phyloP scores from a whole-genome alignment of 2,113 vertebrate species.

The Martes martes region DNA sequence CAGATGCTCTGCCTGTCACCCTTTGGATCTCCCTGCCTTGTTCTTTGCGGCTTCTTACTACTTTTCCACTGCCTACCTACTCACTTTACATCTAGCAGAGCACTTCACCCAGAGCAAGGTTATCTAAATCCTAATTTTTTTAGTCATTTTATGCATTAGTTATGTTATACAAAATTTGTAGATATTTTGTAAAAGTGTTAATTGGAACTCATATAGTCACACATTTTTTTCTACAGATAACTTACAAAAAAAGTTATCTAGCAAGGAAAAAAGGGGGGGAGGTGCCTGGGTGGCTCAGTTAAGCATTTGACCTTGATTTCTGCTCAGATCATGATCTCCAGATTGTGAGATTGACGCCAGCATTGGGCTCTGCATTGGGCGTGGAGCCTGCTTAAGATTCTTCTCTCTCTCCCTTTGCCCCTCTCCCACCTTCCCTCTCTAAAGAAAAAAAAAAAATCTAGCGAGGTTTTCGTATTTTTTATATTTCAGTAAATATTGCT shows the following conservation, averaged over 20 bases:
- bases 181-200: neutral
- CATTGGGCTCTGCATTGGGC: rapidly evolving
- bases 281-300: neutral
- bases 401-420: neutral
- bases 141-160: neutral
- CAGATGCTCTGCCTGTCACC: neutral
- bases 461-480: neutral
- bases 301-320: neutral
- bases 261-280: neutral
- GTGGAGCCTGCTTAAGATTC: neutral
- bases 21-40: neutral
- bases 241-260: neutral
- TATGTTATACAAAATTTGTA: neutral
- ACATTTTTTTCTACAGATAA: neutral
- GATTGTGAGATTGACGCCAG: neutral
- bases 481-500: neutral
- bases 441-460: neutral
- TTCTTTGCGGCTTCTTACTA: neutral
- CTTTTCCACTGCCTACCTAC: neutral
- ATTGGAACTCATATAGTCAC: neutral
- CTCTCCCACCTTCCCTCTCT: neutral
- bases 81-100: neutral
- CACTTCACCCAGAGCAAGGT: neutral
- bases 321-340: neutral
- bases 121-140: neutral